phyloP scores from a whole-genome alignment of 2,113 vertebrate genomes.

The Lophotis ruficrista region DNA sequence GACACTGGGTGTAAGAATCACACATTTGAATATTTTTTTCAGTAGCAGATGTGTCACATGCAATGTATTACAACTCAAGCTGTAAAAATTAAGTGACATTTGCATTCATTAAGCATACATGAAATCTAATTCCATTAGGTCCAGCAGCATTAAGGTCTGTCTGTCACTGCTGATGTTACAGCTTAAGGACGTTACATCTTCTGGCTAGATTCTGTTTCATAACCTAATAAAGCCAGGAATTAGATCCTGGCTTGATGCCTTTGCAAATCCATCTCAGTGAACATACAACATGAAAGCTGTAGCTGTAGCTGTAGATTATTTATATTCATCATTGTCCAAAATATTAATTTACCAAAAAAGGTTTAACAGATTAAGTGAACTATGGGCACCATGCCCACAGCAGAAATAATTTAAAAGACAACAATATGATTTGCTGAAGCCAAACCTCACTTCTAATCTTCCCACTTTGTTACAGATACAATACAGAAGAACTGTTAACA shows the following conservation, averaged over 20 bases:
- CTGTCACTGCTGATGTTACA: constrained; percentile 10
- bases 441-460: neutral
- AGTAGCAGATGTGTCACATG: constrained; percentile 12
- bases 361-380: constrained; percentile 36
- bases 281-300: constrained; percentile 3
- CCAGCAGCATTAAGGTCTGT: constrained; percentile 15
- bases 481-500: neutral
- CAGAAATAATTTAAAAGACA: constrained; percentile 21
- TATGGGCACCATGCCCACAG: neutral
- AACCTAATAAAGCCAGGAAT: constrained; percentile 55
- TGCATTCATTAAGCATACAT: constrained; percentile 63
- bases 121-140: constrained; percentile 51
- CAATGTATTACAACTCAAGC: constrained; percentile 45
- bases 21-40: constrained; percentile 29
- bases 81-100: constrained; percentile 63
- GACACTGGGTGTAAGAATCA: constrained; percentile 12
- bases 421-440: neutral
- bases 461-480: neutral
- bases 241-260: constrained; percentile 38
- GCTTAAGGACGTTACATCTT: constrained; percentile 42
- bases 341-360: constrained; percentile 26
- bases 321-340: constrained; percentile 39
- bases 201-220: constrained; percentile 42
- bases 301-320: constrained; percentile 33
- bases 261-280: constrained; percentile 7